Conservation (phyloP, 2,113 vertebrate genomes). For the Camelus bactrianus region DNA sequence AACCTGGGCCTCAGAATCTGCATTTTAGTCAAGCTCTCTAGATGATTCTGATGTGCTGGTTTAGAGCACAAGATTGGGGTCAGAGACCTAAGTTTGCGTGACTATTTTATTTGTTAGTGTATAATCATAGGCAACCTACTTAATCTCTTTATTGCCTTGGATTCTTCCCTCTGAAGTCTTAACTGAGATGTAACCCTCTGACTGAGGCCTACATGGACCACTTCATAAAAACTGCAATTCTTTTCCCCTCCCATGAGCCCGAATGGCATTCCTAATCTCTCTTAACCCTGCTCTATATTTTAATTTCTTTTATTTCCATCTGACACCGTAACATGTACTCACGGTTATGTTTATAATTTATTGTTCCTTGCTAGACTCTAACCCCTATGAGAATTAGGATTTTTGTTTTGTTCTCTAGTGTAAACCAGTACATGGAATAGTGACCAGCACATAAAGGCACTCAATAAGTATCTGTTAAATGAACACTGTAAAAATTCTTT, state of each 20-base stretch:
- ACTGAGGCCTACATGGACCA: not conserved
- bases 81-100: not conserved
- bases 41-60: not conserved
- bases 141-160: not conserved
- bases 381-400: not conserved
- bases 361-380: not conserved
- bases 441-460: not conserved
- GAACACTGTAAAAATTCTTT: not conserved
- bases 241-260: not conserved
- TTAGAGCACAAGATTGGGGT: not conserved
- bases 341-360: not conserved
- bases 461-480: not conserved
- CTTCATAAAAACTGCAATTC: not conserved
- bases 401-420: not conserved
- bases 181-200: not conserved
- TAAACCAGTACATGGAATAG: not conserved
- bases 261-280: not conserved
- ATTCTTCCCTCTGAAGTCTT: constrained; percentile 27
- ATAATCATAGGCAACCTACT: not conserved
- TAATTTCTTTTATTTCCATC: constrained; percentile 51
- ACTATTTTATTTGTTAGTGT: not conserved
- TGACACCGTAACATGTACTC: not conserved
- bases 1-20: not conserved
- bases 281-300: not conserved
- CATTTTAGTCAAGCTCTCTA: not conserved